Conservation (phyloP, 1,140 invertebrate genomes). For the Meteorus sp. region DNA sequence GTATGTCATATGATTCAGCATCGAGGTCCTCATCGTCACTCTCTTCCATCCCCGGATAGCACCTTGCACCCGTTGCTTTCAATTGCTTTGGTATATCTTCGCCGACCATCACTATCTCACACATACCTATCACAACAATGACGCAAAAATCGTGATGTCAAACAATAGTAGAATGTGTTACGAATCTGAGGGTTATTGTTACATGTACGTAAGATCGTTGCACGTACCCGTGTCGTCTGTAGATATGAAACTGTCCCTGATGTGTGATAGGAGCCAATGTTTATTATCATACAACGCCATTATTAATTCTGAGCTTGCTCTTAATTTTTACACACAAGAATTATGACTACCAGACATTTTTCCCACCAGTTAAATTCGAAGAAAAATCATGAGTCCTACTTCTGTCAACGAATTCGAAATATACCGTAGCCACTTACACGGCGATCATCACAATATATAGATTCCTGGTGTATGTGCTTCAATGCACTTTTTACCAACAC, state of each 20-base stretch:
- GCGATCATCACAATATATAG: too few species aligned
- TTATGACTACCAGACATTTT: too few species aligned
- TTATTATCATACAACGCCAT: conserved; percentile 94
- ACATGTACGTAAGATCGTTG: too few species aligned
- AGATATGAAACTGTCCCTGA: conserved; percentile 92
- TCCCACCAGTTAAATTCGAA: too few species aligned
- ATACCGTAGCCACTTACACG: too few species aligned
- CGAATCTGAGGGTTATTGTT: too few species aligned
- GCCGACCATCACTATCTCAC: conserved; percentile 77
- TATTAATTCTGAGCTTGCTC: conserved; percentile 25
- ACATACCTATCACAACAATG: conserved; percentile 62
- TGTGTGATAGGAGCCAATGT: conserved; percentile 89
- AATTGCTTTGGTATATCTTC: conserved; percentile 70
- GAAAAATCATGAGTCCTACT: too few species aligned
- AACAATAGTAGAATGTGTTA: conserved; percentile 23
- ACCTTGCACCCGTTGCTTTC: conserved; percentile 61
- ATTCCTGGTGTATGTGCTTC: too few species aligned
- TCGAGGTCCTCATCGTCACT: conserved; percentile 76
- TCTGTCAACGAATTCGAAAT: too few species aligned
- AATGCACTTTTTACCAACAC: too few species aligned
- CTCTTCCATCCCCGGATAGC: conserved; percentile 76
- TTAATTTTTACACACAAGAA: neutral
- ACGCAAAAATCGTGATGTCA: conserved; percentile 32
- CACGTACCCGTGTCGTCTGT: conserved; percentile 85
- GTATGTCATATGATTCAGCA: conserved; percentile 70